These are phyloP conservation scores for Heliconius aoede DNA, from an alignment of 2,888 invertebrate genomes.

Conservation along the genomic window DNA sequence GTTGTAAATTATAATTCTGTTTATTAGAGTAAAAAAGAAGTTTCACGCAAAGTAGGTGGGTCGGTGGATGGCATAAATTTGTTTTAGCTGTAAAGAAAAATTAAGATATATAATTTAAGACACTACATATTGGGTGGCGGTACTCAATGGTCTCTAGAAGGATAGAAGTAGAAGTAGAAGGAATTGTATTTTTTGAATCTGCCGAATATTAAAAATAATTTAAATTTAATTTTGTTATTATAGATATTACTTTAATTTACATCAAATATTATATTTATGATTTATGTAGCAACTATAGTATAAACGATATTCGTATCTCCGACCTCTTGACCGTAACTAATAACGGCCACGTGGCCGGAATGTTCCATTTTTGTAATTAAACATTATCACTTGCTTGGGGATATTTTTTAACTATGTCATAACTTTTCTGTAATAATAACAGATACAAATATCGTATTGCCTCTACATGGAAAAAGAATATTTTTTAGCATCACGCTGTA, in stretches of 20 bases:
- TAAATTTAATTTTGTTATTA: no score
- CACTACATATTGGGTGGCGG: no score
- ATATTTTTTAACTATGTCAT: background rate
- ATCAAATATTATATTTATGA: background rate
- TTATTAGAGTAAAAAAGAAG: background rate
- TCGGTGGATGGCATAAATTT: no score
- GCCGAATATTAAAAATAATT: no score
- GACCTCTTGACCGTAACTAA: background rate
- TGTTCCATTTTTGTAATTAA: background rate
- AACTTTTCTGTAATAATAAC: background rate
- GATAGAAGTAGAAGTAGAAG: no score
- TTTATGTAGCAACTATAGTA: background rate
- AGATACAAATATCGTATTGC: background rate
- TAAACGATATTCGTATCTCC: background rate
- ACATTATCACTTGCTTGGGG: background rate
- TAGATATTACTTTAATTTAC: background rate
- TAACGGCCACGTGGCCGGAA: background rate
- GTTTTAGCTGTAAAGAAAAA: no score
- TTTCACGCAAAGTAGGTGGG: background rate
- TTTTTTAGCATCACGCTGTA: no score
- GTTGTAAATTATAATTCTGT: background rate
- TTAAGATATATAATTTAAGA: no score
- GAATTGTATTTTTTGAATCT: no score
- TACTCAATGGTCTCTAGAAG: no score
- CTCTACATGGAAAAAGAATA: background rate